Percentiles rank a stretch among this genome's conserved stretches.
These are phyloP conservation scores for Cricetomys ansorgei DNA, from an alignment of 2,113 vertebrate species.

Conservation along the genomic window DNA sequence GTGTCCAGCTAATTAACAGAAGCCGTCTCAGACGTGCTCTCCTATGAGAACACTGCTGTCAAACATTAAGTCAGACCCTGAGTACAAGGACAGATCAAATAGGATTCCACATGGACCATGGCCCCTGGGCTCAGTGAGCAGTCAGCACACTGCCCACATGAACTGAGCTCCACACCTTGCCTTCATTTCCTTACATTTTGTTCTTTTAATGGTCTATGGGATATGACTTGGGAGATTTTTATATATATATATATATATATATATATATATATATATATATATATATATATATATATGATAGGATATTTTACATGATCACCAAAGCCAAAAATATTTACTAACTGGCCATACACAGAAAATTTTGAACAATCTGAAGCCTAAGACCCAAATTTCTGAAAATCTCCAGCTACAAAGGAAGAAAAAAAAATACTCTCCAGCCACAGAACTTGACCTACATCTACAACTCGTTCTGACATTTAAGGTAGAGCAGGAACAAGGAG, in stretches of 20 bases:
- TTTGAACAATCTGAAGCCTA: neutral
- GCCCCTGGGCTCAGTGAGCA: rapidly evolving
- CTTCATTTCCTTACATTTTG: neutral
- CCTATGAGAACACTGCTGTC: neutral
- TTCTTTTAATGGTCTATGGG: neutral
- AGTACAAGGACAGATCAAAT: neutral
- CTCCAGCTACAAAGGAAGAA: neutral
- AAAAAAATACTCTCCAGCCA: neutral
- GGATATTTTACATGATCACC: neutral
- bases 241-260: no score
- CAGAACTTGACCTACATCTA: neutral
- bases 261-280: no score
- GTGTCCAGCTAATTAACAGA: neutral
- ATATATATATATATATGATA: no score
- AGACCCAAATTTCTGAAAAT: neutral
- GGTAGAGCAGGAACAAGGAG: neutral
- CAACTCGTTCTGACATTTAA: neutral
- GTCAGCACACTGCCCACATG: no score
- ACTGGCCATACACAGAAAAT: neutral
- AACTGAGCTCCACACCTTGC: neutral
- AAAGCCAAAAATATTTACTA: neutral
- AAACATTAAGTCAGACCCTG: neutral
- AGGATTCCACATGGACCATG: neutral
- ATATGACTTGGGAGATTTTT: neutral
- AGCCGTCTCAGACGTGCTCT: neutral